phyloP scores from a whole-genome alignment of 1,140 invertebrate genomes.

The Ceratina australensis region DNA sequence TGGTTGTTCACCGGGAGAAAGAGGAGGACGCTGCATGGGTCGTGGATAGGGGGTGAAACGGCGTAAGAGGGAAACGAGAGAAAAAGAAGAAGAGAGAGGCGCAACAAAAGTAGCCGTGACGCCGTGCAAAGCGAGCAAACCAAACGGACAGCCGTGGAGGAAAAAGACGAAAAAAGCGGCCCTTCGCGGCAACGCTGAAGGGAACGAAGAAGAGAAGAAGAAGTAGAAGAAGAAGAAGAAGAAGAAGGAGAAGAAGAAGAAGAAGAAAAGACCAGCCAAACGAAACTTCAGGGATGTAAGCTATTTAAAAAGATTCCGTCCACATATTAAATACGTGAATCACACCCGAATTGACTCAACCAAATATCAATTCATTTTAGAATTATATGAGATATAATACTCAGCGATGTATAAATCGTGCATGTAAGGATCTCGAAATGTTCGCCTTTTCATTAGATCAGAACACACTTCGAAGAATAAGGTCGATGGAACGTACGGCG shows the following conservation, averaged over 20 bases:
- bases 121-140: slow-evolving; percentile 62
- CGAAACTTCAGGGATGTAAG: slow-evolving; percentile 59
- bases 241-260: slow-evolving; percentile 39
- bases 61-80: slow-evolving; percentile 49
- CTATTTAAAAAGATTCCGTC: slow-evolving; percentile 39
- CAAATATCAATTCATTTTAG: background rate
- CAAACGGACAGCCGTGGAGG: slow-evolving; percentile 54
- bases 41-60: slow-evolving; percentile 34
- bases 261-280: slow-evolving; percentile 44
- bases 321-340: slow-evolving; percentile 22
- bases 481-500: background rate
- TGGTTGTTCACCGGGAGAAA: background rate
- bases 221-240: background rate
- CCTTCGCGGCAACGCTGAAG: slow-evolving; percentile 58
- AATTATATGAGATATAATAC: background rate
- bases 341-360: slow-evolving; percentile 15
- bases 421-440: background rate
- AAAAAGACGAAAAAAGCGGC: slow-evolving; percentile 61
- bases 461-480: background rate
- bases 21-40: slow-evolving; percentile 23
- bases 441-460: background rate
- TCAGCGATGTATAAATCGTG: background rate
- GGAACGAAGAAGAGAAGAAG: slow-evolving; percentile 50
- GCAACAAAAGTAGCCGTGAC: slow-evolving; percentile 71
- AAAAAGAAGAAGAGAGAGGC: slow-evolving; percentile 61